phyloP scores from a whole-genome alignment of 2,797 vertebrate species.

The Cuculus canorus region DNA sequence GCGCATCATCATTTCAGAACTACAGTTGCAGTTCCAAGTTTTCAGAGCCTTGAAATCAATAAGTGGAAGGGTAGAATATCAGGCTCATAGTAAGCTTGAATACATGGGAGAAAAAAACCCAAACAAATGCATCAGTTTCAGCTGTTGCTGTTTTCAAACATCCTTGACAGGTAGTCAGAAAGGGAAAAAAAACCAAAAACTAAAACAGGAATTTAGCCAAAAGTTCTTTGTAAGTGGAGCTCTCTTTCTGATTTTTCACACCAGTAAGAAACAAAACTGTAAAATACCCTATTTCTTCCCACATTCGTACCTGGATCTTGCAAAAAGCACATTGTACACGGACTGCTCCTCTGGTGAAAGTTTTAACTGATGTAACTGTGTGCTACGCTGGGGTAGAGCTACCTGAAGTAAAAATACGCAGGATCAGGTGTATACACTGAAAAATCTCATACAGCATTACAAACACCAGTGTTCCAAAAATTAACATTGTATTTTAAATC shows the following conservation, averaged over 20 bases:
- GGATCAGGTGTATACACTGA: background rate
- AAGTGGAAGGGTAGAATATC: background rate
- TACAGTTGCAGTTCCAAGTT: background rate
- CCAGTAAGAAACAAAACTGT: background rate
- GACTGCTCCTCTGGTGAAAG: constrained; percentile 88
- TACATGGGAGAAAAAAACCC: background rate
- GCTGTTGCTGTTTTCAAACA: background rate
- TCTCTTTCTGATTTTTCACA: background rate
- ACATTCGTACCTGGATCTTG: constrained; percentile 86
- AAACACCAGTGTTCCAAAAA: background rate
- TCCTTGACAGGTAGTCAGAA: background rate
- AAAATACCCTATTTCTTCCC: background rate
- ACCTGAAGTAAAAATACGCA: constrained; percentile 77
- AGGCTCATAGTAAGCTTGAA: background rate
- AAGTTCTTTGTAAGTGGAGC: background rate
- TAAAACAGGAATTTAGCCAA: background rate
- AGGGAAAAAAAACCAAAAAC: background rate
- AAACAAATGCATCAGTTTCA: background rate
- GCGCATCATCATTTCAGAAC: background rate
- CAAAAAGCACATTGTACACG: constrained; percentile 91
- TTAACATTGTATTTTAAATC: background rate
- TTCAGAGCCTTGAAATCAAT: background rate
- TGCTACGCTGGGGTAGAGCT: constrained; percentile 83
- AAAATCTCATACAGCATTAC: background rate
- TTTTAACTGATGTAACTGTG: constrained; percentile 83